phyloP scores from a whole-genome alignment of 2,888 invertebrate species.

The Tenthredo distinguenda region DNA sequence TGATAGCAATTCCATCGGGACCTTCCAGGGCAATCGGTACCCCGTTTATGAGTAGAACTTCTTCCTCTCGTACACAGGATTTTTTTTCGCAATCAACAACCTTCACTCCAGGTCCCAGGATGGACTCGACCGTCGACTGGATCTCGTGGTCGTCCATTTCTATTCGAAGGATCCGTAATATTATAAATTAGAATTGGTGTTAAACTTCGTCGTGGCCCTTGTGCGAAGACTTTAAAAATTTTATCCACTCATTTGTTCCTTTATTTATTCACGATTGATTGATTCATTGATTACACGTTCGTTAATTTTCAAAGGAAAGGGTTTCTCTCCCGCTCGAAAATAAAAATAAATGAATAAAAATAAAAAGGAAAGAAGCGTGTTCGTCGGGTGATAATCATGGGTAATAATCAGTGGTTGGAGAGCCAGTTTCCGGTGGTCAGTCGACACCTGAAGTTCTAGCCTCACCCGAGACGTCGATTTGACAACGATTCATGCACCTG shows the following conservation, averaged over 20 bases:
- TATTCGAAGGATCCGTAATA: slow-evolving; percentile 55
- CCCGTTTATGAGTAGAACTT: slow-evolving; percentile 86
- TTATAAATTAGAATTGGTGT: not conserved
- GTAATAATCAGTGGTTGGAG: slow-evolving; percentile 13
- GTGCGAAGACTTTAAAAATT: slow-evolving; percentile 61
- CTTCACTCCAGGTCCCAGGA: slow-evolving; percentile 86
- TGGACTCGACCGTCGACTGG: slow-evolving; percentile 87
- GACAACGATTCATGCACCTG: slow-evolving; percentile 27
- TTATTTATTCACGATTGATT: not conserved
- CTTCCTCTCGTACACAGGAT: slow-evolving; percentile 86
- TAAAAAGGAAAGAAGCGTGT: not conserved
- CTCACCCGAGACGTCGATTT: slow-evolving; percentile 30
- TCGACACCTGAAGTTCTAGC: slow-evolving; percentile 26
- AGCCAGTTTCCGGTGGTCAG: slow-evolving; percentile 37
- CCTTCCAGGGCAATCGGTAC: slow-evolving; percentile 85
- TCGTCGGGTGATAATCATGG: slow-evolving; percentile 20
- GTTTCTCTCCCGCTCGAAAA: not conserved
- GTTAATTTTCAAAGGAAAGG: not conserved
- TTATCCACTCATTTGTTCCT: not conserved
- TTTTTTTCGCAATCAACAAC: slow-evolving; percentile 88
- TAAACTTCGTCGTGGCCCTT: slow-evolving; percentile 56
- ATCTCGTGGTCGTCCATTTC: slow-evolving; percentile 86
- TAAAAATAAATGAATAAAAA: not conserved
- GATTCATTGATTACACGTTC: not conserved
- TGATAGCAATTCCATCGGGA: slow-evolving; percentile 84